Base-by-base conservation (phyloP, 2,888 invertebrate species). In the Eristalis arbustorum region DNA sequence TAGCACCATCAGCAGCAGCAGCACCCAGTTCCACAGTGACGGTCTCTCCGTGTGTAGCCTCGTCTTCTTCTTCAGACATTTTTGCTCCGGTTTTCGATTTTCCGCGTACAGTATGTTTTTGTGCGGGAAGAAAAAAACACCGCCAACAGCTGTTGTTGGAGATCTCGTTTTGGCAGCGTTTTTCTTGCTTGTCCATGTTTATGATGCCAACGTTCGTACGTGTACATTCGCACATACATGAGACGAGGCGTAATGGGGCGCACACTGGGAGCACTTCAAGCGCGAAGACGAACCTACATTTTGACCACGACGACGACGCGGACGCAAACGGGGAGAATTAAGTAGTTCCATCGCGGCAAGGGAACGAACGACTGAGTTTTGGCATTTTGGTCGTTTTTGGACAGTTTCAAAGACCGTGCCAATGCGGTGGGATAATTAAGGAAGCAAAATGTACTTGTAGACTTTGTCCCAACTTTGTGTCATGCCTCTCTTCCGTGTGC, bases 141-240 rank as follows among this genome's bases (percentile, higher is more conserved):
- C n/a, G 2, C 34, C 22, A 87, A 84, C 85, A 87, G 85, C 85
- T 87, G 85, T 82, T 87, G 74, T 77, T 42, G 74, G 34, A 78
- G 82, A 82, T 87, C 85, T 87, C 77, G 74, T 87, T 87, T 87
- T 87, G 85, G 85, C 85, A 87, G 74, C 63, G 74, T 82, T 87
- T 82, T 85, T 73, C 18, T n/a, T 49, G 75, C 78, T 74, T 78
- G 82, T 82, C 85, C 85, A 87, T 82, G 82, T 82, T 87, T 87
- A 87, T 82, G 81, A 81, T 77, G 84, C 81, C 49, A 49, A 49
- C 49, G 49, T 49, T 14, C 18, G 18, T 49, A n/a, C 13, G 42
- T 42, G 6, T 6, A 49, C 18, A 49, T 49, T 49, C 49, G 49
- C 49, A 49, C 49, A 49, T 49, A 80, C 76, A 75, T 63, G 76